Evolutionary conservation across 2,888 invertebrate species (phyloP).

Genomic region (Ornithoptera alexandrae): DNA sequence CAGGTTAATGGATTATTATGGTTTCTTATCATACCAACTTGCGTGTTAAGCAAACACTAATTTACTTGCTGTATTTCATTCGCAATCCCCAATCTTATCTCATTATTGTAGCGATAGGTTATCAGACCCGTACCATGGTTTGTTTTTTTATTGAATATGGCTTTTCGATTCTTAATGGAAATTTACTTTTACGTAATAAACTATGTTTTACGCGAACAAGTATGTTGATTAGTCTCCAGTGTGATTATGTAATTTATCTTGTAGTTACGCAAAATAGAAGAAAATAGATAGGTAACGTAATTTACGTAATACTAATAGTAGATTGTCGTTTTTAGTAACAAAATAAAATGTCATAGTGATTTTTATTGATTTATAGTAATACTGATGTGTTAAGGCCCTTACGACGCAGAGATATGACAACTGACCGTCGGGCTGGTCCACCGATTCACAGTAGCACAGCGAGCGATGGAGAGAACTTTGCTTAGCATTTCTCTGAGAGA

Average conservation of each 20-base stretch:
- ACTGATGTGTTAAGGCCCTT: no score
- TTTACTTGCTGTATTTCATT: conserved; percentile 7
- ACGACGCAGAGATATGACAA: no score
- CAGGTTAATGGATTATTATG: neutral
- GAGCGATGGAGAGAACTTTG: no score
- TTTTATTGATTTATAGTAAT: no score
- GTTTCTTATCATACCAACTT: neutral
- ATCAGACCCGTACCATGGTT: conserved; percentile 17
- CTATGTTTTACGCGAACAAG: neutral
- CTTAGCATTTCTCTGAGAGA: no score
- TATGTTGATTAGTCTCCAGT: neutral
- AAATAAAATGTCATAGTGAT: no score
- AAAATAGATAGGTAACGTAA: no score
- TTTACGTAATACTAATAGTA: no score
- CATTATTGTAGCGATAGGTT: conserved; percentile 19
- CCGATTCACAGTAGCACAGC: no score
- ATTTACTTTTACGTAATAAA: conserved; percentile 4
- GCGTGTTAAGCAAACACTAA: neutral
- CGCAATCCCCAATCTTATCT: conserved; percentile 13
- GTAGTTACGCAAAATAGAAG: neutral
- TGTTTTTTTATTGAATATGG: conserved; percentile 12
- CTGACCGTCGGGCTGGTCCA: no score
- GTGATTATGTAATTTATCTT: neutral
- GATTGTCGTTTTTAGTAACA: no score
- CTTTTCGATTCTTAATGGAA: neutral